Evolutionary conservation across 2,113 vertebrate genomes (phyloP), one percentile per base, ranked within the genome.

Genomic region (Spea multiplicata): DNA sequence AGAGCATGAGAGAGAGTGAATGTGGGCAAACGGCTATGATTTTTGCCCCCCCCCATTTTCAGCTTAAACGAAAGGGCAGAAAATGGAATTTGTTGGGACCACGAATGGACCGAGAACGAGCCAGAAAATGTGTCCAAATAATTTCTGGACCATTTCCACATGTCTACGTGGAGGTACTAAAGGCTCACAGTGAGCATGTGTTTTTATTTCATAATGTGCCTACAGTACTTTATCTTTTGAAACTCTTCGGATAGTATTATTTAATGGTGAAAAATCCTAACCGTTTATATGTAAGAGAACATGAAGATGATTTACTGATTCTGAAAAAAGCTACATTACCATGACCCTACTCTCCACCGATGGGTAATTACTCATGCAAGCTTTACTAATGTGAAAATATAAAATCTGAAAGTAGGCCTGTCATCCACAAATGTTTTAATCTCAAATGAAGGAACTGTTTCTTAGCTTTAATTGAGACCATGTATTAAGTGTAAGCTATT

Each of bases 171-270:
- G 44, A 48, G 67, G 6, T 66, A 2, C 57, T 74, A 45, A 72
- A 82, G 75, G 45, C 44, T 45, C 44, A 13, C 4, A 64, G 44
- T 16, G 30, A 5, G 8, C 3, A 17, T 61, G 9, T 4, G 65
- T 55, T 30, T 53, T 10, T 13, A 48, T 59, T 73, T 44, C 71
- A 50, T 57, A 70, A 2, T 0, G 71, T 7, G 8, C 0, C 0
- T 10, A 57, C 14, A n/a, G 68, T 62, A 75, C 68, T 72, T 71
- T 48, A 75, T 76, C 66, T 76, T 55, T 50, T 62, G n/a, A 70
- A 69, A 69, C 52, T 66, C 12, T 46, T 16, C 3, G 46, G 75
- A 49, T 66, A 69, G 61, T 61, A 78, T 71, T 78, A 78, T 71
- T 78, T 71, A 17, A 78, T 64, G 13, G 57, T 30, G 57, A 64